Evolutionary conservation across 1,140 invertebrate genomes (phyloP).

Genomic region (Drosophila sucinea): DNA sequence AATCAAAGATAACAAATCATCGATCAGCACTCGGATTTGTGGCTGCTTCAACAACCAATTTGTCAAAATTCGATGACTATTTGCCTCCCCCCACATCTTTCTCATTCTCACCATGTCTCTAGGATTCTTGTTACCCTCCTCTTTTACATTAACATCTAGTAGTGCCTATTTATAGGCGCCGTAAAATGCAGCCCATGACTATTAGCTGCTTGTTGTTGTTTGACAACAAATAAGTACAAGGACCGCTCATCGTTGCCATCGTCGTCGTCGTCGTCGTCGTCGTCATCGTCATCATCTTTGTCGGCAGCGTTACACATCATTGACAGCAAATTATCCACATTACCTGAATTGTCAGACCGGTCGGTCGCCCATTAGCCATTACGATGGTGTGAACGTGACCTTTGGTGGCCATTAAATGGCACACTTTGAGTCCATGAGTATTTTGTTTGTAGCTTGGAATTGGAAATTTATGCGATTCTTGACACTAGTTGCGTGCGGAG

Average conservation of each 20-base stretch:
- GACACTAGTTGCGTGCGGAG: constrained; percentile 71
- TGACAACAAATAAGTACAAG: constrained; percentile 80
- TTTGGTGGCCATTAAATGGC: constrained; percentile 80
- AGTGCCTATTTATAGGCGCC: constrained; percentile 71
- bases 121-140: background rate
- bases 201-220: constrained; percentile 71
- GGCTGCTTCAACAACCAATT: constrained; percentile 53
- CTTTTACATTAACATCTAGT: constrained; percentile 57
- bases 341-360: constrained; percentile 77
- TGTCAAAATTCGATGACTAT: constrained; percentile 61
- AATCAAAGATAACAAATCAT: constrained; percentile 77
- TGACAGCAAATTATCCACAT: constrained; percentile 81
- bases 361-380: constrained; percentile 72
- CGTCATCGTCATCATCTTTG: constrained; percentile 7
- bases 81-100: background rate
- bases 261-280: background rate
- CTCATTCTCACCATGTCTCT: background rate
- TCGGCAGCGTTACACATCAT: constrained; percentile 74
- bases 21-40: constrained; percentile 57
- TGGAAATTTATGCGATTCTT: constrained; percentile 80
- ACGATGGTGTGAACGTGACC: constrained; percentile 76
- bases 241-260: constrained; percentile 24
- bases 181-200: constrained; percentile 66
- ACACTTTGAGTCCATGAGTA: constrained; percentile 67
- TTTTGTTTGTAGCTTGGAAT: constrained; percentile 63